Base-by-base conservation (phyloP, 2,888 invertebrate species). In the Agrotis segetum region DNA sequence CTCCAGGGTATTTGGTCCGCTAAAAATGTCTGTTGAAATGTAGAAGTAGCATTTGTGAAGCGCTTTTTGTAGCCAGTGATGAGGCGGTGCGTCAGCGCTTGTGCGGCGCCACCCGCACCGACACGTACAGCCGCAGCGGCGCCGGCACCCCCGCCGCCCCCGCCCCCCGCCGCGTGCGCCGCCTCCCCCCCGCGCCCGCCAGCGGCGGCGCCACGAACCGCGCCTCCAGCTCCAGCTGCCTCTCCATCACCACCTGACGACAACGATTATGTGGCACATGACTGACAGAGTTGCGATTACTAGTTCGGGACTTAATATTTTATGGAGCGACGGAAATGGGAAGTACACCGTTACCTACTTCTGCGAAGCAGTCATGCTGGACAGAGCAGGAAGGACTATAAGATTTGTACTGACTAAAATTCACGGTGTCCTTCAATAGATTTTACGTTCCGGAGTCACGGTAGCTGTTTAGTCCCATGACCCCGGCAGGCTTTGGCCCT, bases 141-240 rank as follows among this genome's bases (percentile, higher is more conserved):
- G 95, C 89, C 9, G 94, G 93, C 24, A 84, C 80, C 68, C 81
- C 86, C 5, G 85, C 79, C 24, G 84, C 80, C 68, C 81, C 86
- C 5, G 85, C 79, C n/a, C 85, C 87, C 1, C 92, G 87, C 16
- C 91, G 76, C 44, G 52, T 1, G 17, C 85, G 73, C 49, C 91
- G 80, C 58, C 71, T 24, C 21, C 82, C 70, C 17, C 5, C n/a
- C 11, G 9, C 21, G 2, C 52, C 11, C 19, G 76, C 64, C 0
- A 83, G 82, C 0, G 63, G 63, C 55, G 74, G 59, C 74, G 78
- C 0, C 50, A 95, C 95, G 82, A 94, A 94, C 50, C 95, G 86
- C 1, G 95, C 96, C 46, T 96, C 96, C 2, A 96, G 70, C 80
- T 96, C 96, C n/a, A 96, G 73, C 76, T 96, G 96, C 2, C 86